Evolutionary conservation across 2,888 invertebrate genomes (phyloP).

Genomic region (Trichacis sp.): DNA sequence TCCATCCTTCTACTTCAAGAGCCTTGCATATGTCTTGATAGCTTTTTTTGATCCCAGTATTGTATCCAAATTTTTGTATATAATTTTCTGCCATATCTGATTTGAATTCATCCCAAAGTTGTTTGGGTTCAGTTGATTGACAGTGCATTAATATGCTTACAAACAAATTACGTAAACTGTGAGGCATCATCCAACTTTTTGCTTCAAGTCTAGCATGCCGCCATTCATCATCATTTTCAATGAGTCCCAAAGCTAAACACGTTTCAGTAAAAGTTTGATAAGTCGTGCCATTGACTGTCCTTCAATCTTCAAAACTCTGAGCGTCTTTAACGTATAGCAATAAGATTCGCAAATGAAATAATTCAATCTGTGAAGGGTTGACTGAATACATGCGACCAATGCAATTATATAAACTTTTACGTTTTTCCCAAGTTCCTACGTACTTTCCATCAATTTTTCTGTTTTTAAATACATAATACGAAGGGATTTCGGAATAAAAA

Average conservation of each 20-base stretch:
- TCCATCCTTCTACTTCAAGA: slow-evolving; percentile 3
- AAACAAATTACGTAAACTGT: slow-evolving; percentile 52
- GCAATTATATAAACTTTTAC: slow-evolving; percentile 28
- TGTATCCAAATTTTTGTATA: background rate
- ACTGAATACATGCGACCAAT: too few relatives aligned
- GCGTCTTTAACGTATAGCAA: slow-evolving; percentile 49
- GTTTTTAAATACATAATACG: slow-evolving; percentile 25
- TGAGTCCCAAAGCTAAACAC: slow-evolving; percentile 44
- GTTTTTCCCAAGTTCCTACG: slow-evolving; percentile 14
- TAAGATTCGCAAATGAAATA: too few relatives aligned
- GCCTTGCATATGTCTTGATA: background rate
- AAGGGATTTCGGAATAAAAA: slow-evolving; percentile 28
- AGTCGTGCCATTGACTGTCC: slow-evolving; percentile 47
- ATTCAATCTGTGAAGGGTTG: too few relatives aligned
- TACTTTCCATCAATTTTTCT: slow-evolving; percentile 10
- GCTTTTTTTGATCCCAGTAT: background rate
- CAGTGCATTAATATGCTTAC: slow-evolving; percentile 50
- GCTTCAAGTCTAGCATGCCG: slow-evolving; percentile 17
- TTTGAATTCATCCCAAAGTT: slow-evolving; percentile 26
- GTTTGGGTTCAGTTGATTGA: slow-evolving; percentile 27
- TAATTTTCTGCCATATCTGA: slow-evolving; percentile 15
- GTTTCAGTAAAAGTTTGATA: slow-evolving; percentile 51
- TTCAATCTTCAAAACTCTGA: slow-evolving; percentile 44
- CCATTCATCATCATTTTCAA: slow-evolving; percentile 29
- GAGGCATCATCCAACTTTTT: slow-evolving; percentile 20